These are phyloP conservation scores for Heteromurus nitidus DNA, from an alignment of 2,888 invertebrate genomes.

Conservation along the genomic window DNA sequence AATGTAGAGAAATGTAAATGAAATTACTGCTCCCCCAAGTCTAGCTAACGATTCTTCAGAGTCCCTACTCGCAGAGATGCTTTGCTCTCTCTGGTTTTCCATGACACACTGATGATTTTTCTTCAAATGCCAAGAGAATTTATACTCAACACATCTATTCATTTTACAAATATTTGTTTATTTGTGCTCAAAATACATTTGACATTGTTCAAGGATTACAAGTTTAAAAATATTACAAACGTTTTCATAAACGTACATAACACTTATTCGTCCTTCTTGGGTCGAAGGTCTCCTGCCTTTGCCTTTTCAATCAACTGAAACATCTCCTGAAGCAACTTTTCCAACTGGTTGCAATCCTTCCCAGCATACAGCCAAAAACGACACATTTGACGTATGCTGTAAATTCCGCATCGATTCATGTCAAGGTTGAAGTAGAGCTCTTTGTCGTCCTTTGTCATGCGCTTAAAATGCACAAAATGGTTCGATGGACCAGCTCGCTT, in stretches of 20 bases:
- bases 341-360: background rate
- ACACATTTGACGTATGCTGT: background rate
- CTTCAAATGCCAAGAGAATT: background rate
- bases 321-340: background rate
- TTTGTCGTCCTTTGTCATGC: background rate
- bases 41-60: background rate
- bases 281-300: background rate
- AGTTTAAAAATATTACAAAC: background rate
- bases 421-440: background rate
- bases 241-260: background rate
- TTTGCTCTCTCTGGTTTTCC: background rate
- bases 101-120: background rate
- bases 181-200: background rate
- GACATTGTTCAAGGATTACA: background rate
- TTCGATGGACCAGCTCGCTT: background rate
- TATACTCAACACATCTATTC: background rate
- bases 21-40: background rate
- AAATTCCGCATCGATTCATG: background rate
- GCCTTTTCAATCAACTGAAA: background rate
- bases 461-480: background rate
- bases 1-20: background rate
- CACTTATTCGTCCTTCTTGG: background rate
- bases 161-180: background rate
- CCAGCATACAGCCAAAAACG: slow-evolving; percentile 1
- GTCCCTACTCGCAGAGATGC: background rate